Conservation (phyloP, 2,888 invertebrate genomes). For the Hermaeophaga mercurialis region DNA sequence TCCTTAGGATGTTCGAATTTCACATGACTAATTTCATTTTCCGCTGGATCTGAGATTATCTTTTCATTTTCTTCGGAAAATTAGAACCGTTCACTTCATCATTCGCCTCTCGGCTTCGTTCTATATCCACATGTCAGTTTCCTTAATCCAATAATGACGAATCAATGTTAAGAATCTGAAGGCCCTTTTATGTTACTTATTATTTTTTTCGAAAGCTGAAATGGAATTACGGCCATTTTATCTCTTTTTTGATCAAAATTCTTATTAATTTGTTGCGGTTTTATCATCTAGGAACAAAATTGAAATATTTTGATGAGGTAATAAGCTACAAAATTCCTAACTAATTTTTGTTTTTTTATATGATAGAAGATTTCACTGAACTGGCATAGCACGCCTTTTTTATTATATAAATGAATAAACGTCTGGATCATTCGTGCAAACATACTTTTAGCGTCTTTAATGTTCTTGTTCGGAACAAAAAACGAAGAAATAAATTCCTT, state of each 20-base stretch:
- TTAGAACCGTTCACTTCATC: conserved; percentile 18
- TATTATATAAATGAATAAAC: conserved; percentile 1
- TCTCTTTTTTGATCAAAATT: too few species aligned
- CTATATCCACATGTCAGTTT: conserved; percentile 23
- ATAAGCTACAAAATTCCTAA: too few species aligned
- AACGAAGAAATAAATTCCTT: conserved; percentile 16
- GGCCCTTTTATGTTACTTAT: conserved; percentile 18
- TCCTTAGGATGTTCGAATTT: conserved; percentile 13
- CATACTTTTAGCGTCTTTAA: conserved; percentile 11
- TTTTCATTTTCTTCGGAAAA: conserved; percentile 27
- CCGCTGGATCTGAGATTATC: conserved; percentile 17
- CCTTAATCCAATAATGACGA: conserved; percentile 25
- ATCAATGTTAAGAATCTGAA: conserved; percentile 23
- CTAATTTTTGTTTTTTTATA: too few species aligned
- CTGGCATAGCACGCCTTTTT: not conserved
- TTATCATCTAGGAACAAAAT: too few species aligned
- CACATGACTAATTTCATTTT: conserved; percentile 24
- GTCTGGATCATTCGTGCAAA: conserved; percentile 11
- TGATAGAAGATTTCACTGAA: too few species aligned
- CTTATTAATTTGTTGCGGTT: too few species aligned
- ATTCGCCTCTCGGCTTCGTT: conserved; percentile 11
- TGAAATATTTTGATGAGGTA: too few species aligned
- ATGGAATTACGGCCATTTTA: not conserved
- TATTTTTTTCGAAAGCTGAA: conserved; percentile 8
- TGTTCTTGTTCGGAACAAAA: conserved; percentile 3